Conservation (phyloP, 2,888 invertebrate genomes). For the Hyppa rectilinea region DNA sequence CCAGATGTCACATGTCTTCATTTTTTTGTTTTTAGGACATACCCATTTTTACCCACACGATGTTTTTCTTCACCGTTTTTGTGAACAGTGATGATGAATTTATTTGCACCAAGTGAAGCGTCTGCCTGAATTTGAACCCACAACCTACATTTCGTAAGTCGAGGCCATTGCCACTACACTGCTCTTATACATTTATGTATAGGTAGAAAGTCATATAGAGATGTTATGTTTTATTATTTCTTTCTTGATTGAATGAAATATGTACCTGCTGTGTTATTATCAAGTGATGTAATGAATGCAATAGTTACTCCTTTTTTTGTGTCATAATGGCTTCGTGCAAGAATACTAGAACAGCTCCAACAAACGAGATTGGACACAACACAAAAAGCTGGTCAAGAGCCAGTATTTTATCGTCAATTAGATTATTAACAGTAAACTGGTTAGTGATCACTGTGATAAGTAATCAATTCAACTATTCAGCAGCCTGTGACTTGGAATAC, state of each 20-base stretch:
- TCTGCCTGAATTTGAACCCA: too few relatives aligned
- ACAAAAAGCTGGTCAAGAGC: conserved; percentile 23
- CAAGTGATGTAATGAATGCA: conserved; percentile 20
- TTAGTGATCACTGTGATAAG: not conserved
- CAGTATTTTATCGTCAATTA: conserved; percentile 22
- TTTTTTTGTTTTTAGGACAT: too few relatives aligned
- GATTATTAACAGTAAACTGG: conserved; percentile 14
- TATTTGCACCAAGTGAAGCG: too few relatives aligned
- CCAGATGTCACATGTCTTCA: too few relatives aligned
- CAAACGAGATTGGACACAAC: not conserved
- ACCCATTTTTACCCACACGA: too few relatives aligned
- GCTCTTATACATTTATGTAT: too few relatives aligned
- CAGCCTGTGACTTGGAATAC: not conserved
- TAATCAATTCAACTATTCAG: conserved; percentile 14
- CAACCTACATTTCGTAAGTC: too few relatives aligned
- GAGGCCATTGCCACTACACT: too few relatives aligned
- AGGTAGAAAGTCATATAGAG: not conserved
- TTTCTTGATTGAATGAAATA: not conserved
- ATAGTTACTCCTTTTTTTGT: not conserved
- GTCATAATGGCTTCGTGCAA: conserved; percentile 13
- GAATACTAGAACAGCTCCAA: not conserved
- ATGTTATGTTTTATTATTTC: not conserved
- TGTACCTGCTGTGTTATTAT: too few relatives aligned
- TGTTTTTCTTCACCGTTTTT: too few relatives aligned
- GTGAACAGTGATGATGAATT: too few relatives aligned